Conservation (phyloP, 2,888 invertebrate species). For the Crepidodera aurea region DNA sequence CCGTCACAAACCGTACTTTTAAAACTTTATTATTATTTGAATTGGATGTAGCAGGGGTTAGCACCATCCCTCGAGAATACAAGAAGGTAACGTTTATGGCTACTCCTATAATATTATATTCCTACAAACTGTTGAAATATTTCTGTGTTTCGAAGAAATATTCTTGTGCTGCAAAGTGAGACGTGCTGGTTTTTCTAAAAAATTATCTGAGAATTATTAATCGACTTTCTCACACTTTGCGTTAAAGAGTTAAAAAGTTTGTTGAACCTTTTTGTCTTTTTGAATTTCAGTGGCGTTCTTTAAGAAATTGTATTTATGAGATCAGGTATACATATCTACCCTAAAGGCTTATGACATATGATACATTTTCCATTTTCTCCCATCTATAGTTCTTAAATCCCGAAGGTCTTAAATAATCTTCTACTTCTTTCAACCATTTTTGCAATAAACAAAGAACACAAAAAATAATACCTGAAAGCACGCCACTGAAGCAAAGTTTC, state of each 20-base stretch:
- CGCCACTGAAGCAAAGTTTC: no score
- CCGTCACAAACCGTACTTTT: not conserved
- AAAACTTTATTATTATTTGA: constrained; percentile 1
- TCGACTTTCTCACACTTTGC: not conserved
- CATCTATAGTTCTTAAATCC: no score
- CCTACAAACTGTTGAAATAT: constrained; percentile 11
- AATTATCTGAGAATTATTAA: not conserved
- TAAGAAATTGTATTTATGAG: no score
- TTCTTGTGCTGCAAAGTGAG: not conserved
- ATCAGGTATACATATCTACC: no score
- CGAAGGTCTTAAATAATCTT: no score
- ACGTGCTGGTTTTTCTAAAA: not conserved
- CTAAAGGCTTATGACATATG: not conserved
- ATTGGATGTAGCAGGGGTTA: not conserved
- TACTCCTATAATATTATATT: not conserved
- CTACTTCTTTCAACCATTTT: no score
- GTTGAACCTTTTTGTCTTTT: not conserved
- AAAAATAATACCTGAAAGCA: no score
- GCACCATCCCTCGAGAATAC: not conserved
- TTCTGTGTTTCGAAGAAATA: constrained; percentile 6
- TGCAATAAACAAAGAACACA: no score
- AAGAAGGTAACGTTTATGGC: not conserved
- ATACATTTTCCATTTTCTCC: no score
- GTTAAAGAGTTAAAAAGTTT: not conserved
- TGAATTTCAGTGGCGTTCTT: not conserved